Evolutionary conservation across 2,888 invertebrate genomes (phyloP), one percentile per base, ranked within the genome.

Genomic region (Stenchaetothrips biformis): DNA sequence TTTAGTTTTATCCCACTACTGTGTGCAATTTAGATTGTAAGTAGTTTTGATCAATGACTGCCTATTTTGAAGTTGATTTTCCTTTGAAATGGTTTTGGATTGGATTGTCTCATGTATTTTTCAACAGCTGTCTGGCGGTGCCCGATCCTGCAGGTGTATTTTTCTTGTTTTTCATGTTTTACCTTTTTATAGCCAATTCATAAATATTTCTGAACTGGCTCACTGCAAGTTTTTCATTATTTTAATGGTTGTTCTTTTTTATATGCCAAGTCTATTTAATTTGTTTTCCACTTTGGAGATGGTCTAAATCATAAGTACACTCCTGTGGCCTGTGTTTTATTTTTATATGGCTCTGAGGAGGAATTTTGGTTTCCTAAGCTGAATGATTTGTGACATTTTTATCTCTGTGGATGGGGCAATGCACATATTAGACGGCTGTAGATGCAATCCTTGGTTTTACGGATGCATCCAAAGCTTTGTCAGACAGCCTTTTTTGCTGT

Each of bases 361-460:
- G 13, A 21, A 18, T 77, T 80, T 74, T 77, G 49, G 67, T 80
- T 80, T 80, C 77, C 49, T 47, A n/a, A 47, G 25, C 37, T 74
- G 67, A 37, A 74, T 37, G 88, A 91, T 91, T 91, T 92, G 93
- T 93, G 93, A 93, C 93, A 93, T 92, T 92, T 93, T 93, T 93
- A 82, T 91, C 89, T 90, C 92, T 93, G 93, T 93, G 93, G 92
- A 92, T 93, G 93, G 93, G 93, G 93, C 92, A 91, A 91, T 92
- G 92, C 92, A 92, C 91, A 53, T 79, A 62, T 74, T 25, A 25
- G 21, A 74, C 67, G 25, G 67, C 67, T 74, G 11, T 25, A 11
- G 67, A 74, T 25, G 67, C 25, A 11, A 21, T 74, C 67, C 59
- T 62, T 25, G 16, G 11, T 7, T n/a, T 79, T 79, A 67, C 67